Evolutionary conservation across 2,797 vertebrate genomes (phyloP).

Genomic region (Miichthys miiuy): DNA sequence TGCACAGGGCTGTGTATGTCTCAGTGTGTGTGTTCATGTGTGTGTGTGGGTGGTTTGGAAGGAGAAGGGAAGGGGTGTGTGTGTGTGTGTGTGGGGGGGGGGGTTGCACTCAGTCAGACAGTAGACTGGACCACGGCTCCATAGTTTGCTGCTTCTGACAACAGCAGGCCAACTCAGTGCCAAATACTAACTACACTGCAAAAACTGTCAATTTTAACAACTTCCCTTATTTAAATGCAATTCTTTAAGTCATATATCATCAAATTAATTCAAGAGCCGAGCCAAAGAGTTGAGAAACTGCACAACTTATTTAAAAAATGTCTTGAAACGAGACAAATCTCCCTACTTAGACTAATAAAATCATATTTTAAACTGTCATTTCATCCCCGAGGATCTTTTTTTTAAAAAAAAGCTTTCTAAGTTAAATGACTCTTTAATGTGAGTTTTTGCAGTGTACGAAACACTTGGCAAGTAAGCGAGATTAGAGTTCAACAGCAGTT

Average conservation of each 20-base stretch:
- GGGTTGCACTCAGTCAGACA: slow-evolving; percentile 45
- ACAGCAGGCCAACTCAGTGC: slow-evolving; percentile 38
- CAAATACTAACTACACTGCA: slow-evolving; percentile 43
- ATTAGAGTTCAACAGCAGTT: slow-evolving; percentile 76
- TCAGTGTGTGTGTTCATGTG: slow-evolving; percentile 15
- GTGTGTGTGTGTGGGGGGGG: slow-evolving; percentile 29
- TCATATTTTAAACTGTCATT: slow-evolving; percentile 2
- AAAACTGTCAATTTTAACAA: slow-evolving; percentile 39
- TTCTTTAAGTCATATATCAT: too few relatives aligned
- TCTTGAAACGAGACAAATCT: slow-evolving; percentile 15
- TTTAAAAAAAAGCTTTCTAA: background rate
- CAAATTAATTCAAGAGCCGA: background rate
- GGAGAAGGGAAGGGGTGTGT: slow-evolving; percentile 2
- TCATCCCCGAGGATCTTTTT: background rate
- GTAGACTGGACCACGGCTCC: slow-evolving; percentile 57
- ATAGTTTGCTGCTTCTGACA: slow-evolving; percentile 55
- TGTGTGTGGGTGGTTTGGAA: slow-evolving; percentile 36
- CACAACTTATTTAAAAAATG: background rate
- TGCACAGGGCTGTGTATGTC: slow-evolving; percentile 49
- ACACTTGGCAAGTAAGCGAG: slow-evolving; percentile 67
- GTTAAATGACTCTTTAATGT: slow-evolving; percentile 20
- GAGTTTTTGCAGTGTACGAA: slow-evolving; percentile 58
- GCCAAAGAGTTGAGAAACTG: background rate
- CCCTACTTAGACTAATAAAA: background rate
- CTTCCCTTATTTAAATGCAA: background rate